Percentiles rank a stretch among this genome's conserved stretches.
phyloP scores from a whole-genome alignment of 2,797 vertebrate genomes.

The Acanthis flammea region DNA sequence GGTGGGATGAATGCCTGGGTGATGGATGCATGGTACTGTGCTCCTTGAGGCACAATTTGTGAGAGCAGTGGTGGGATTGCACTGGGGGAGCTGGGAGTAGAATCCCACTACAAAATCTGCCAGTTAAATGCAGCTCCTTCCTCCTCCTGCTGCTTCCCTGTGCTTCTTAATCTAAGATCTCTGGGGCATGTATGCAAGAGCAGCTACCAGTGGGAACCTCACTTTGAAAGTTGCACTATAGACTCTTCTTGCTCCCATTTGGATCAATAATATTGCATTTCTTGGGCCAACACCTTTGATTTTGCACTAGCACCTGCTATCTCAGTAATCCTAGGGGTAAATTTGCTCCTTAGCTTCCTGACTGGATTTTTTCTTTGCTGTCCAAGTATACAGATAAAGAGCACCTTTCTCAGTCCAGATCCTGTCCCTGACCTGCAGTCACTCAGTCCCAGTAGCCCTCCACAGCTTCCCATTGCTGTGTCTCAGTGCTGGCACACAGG shows the following conservation, averaged over 20 bases:
- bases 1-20: conserved; percentile 58
- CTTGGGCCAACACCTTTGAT: neutral
- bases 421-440: neutral
- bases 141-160: neutral
- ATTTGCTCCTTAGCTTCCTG: neutral
- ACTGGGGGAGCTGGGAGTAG: neutral
- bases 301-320: neutral
- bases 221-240: neutral
- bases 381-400: neutral
- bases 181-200: neutral
- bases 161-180: neutral
- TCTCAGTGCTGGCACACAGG: neutral
- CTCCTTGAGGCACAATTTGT: conserved; percentile 47
- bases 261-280: neutral
- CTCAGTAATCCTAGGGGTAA: neutral
- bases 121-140: conserved; percentile 25
- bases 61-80: conserved; percentile 9
- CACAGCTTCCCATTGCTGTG: neutral
- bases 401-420: neutral
- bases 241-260: neutral
- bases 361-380: neutral
- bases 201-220: neutral
- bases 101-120: neutral
- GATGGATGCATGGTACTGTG: conserved; percentile 66
- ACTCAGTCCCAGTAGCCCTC: neutral